Conservation (phyloP, 2,113 vertebrate species). For the Thermophis baileyi region DNA sequence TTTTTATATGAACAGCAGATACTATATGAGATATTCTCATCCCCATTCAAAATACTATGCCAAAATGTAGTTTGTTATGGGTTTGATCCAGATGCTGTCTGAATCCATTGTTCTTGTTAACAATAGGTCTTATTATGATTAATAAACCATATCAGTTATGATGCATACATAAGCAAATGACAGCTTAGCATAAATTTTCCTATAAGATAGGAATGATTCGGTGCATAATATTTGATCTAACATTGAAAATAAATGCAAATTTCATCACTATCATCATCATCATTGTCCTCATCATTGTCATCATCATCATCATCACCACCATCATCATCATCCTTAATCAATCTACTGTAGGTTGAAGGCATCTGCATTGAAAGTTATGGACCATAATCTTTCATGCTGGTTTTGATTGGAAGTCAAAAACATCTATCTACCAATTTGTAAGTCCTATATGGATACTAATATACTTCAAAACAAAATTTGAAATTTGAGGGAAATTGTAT, state of each 20-base stretch:
- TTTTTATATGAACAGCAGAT: neutral
- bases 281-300: neutral
- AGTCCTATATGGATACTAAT: neutral
- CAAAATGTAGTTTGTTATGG: neutral
- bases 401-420: neutral
- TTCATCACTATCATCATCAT: neutral
- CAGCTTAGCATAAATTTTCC: neutral
- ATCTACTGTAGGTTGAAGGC: neutral
- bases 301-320: neutral
- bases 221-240: neutral
- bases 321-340: neutral
- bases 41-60: neutral
- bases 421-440: neutral
- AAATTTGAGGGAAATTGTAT: neutral
- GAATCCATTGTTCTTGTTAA: neutral
- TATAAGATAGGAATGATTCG: neutral
- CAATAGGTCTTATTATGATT: neutral
- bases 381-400: neutral
- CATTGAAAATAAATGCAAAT: neutral
- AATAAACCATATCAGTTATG: neutral
- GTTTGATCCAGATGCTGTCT: neutral
- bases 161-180: neutral
- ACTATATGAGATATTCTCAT: neutral
- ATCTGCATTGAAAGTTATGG: neutral
- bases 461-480: neutral